A percentile compares a stretch with the other conserved stretches of the same genome.
Conservation (phyloP, 2,113 vertebrate genomes). For the Mirounga angustirostris region DNA sequence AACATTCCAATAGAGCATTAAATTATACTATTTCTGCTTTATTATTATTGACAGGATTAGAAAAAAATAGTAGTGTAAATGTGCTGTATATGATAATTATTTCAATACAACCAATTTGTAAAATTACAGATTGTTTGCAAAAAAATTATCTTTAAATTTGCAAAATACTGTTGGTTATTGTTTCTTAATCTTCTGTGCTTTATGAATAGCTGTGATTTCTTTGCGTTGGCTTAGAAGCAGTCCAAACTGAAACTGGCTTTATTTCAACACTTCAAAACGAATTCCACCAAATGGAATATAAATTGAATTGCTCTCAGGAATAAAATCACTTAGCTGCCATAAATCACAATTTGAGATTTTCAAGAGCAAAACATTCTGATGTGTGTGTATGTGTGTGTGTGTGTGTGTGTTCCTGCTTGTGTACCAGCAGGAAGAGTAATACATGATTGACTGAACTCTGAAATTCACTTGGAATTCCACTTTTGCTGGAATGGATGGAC, state of each 20-base stretch:
- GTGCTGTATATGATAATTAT: neutral
- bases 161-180: neutral
- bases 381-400: neutral
- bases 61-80: neutral
- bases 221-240: constrained; percentile 8
- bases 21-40: constrained; percentile 43
- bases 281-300: constrained; percentile 42
- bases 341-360: constrained; percentile 32
- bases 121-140: neutral
- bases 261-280: neutral
- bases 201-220: constrained; percentile 17
- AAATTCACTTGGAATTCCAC: neutral
- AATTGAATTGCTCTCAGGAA: constrained; percentile 57
- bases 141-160: neutral
- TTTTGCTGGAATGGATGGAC: neutral
- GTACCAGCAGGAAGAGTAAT: neutral
- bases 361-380: neutral
- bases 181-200: neutral
- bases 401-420: neutral
- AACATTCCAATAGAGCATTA: neutral
- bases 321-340: constrained; percentile 39
- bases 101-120: neutral
- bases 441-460: neutral
- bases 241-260: constrained; percentile 35
- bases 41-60: neutral